These are phyloP conservation scores for Larimichthys polyactis DNA, from an alignment of 2,113 vertebrate species.

Conservation along the genomic window DNA sequence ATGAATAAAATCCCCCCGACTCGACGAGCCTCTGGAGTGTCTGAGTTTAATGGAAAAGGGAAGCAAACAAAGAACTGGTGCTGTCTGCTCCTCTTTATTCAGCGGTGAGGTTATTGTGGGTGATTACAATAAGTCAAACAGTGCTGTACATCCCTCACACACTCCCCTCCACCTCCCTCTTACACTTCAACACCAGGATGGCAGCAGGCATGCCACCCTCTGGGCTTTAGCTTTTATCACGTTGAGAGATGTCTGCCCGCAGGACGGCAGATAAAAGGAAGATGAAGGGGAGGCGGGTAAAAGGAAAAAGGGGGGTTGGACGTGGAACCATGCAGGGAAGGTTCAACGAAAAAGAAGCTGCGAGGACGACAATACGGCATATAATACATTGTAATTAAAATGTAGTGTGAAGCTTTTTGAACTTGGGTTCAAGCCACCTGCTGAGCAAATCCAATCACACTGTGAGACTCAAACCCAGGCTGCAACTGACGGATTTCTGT, in stretches of 20 bases:
- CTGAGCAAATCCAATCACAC: neutral
- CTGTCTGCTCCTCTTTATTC: neutral
- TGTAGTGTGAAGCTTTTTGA: neutral
- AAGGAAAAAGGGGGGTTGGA: neutral
- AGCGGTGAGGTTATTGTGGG: neutral
- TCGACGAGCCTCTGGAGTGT: neutral
- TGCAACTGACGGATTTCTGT: neutral
- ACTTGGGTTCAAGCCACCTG: neutral
- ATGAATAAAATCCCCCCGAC: neutral
- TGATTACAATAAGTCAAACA: conserved; percentile 36
- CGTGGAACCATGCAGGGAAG: neutral
- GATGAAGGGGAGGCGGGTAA: conserved; percentile 19
- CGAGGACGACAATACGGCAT: neutral
- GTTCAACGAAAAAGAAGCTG: neutral
- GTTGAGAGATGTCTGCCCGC: conserved; percentile 43
- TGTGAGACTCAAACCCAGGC: neutral
- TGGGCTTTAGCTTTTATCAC: conserved; percentile 45
- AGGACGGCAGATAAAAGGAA: conserved; percentile 44
- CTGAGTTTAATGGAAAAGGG: neutral
- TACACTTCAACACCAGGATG: conserved; percentile 14
- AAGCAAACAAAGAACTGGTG: neutral
- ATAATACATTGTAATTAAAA: neutral
- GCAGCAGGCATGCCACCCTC: conserved; percentile 44
- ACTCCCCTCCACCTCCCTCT: neutral
- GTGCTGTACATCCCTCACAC: neutral